Conservation (phyloP, 1,140 invertebrate species). For the Eriosoma lanigerum region DNA sequence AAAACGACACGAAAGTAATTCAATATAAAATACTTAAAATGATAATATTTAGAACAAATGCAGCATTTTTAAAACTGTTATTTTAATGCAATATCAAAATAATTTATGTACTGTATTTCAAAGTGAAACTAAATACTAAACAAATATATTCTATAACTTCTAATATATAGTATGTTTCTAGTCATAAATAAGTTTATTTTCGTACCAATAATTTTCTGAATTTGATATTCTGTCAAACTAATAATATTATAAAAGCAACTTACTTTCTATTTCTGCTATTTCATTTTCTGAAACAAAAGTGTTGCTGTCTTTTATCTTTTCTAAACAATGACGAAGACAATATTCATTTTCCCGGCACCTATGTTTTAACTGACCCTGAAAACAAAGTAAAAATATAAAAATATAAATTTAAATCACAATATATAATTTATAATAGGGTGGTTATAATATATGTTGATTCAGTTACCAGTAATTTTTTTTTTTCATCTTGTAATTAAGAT, state of each 20-base stretch:
- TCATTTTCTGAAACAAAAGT: conserved; percentile 10
- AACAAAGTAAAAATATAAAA: neutral
- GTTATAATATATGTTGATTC: no score
- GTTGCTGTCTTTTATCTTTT: conserved; percentile 6
- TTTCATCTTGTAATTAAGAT: no score
- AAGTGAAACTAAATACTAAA: neutral
- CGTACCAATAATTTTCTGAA: neutral
- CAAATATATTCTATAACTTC: no score
- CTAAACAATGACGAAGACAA: conserved; percentile 25
- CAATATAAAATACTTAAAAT: no score
- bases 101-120: neutral
- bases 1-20: no score
- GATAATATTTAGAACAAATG: no score
- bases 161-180: no score
- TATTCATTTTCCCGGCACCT: conserved; percentile 38
- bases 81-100: no score
- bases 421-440: no score
- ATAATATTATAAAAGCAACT: neutral
- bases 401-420: no score
- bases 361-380: conserved; percentile 22
- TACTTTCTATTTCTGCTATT: conserved; percentile 34
- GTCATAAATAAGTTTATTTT: no score
- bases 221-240: conserved; percentile 6
- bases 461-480: no score
- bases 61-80: neutral